Conservation (phyloP, 2,113 vertebrate genomes). For the Sturnira hondurensis region DNA sequence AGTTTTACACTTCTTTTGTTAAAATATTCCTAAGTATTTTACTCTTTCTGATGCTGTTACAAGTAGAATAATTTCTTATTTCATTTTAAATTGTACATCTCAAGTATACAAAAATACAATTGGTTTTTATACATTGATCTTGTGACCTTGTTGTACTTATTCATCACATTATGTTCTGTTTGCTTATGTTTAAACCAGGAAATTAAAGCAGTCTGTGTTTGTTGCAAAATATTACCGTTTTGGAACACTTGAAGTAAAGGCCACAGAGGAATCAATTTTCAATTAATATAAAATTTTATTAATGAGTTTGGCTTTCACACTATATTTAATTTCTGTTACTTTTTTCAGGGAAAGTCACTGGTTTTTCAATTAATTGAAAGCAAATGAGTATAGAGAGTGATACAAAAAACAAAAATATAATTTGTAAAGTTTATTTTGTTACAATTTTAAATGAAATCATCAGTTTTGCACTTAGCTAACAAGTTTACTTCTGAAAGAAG, state of each 20-base stretch:
- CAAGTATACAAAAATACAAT: not conserved
- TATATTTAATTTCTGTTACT: not conserved
- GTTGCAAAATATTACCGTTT: not conserved
- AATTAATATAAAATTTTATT: not conserved
- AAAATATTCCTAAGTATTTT: not conserved
- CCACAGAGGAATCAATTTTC: not conserved
- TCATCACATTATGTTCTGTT: not conserved
- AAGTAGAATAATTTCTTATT: not conserved
- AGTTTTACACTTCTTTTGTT: not conserved
- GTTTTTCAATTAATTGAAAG: not conserved
- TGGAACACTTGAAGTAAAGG: not conserved
- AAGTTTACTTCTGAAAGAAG: not conserved
- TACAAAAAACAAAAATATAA: not conserved
- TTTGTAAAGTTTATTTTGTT: not conserved
- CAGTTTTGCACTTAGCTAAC: not conserved
- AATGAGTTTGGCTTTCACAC: not conserved
- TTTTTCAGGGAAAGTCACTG: not conserved
- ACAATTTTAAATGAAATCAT: not conserved
- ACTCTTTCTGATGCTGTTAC: not conserved
- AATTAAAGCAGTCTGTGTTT: not conserved
- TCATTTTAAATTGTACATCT: not conserved
- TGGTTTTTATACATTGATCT: not conserved
- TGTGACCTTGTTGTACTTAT: not conserved
- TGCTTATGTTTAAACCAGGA: not conserved
- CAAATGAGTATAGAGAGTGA: not conserved